These are phyloP conservation scores for Parascotia fuliginaria DNA, from an alignment of 2,888 invertebrate genomes.

Conservation along the genomic window DNA sequence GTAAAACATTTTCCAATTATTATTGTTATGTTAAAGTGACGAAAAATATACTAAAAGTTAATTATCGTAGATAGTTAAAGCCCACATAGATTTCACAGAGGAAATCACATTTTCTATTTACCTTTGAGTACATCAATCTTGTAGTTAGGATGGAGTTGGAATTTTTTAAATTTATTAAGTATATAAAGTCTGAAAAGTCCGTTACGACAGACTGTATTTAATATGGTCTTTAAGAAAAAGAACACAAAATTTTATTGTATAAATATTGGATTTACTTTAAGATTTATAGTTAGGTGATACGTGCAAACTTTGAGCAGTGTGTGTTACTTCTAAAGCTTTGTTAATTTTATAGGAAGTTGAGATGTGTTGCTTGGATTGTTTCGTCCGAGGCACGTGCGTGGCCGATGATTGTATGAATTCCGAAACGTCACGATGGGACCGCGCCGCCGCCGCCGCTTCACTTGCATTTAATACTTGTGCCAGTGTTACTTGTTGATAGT, in stretches of 20 bases:
- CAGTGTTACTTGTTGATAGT: slow-evolving; percentile 43
- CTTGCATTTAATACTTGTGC: slow-evolving; percentile 31
- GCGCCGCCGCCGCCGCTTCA: slow-evolving; percentile 17
- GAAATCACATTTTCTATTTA: slow-evolving; percentile 76
- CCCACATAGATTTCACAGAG: slow-evolving; percentile 69
- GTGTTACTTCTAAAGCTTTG: slow-evolving; percentile 58
- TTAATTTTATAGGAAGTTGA: slow-evolving; percentile 61
- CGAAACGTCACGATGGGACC: slow-evolving; percentile 64
- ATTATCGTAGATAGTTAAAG: slow-evolving; percentile 55
- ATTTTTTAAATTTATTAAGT: slow-evolving; percentile 69
- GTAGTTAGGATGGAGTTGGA: slow-evolving; percentile 79
- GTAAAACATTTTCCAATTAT: slow-evolving; percentile 37
- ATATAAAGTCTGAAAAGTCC: slow-evolving; percentile 72
- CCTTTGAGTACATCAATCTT: slow-evolving; percentile 71
- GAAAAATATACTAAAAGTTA: slow-evolving; percentile 21
- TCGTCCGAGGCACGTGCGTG: slow-evolving; percentile 47
- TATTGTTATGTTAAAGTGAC: slow-evolving; percentile 29
- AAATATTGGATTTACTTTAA: slow-evolving; percentile 77
- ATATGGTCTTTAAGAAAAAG: slow-evolving; percentile 74
- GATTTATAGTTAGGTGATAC: slow-evolving; percentile 76
- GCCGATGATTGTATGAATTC: slow-evolving; percentile 67
- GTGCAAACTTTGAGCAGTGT: slow-evolving; percentile 65
- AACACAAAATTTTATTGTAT: slow-evolving; percentile 74
- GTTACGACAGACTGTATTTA: slow-evolving; percentile 71
- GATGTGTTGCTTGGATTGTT: slow-evolving; percentile 63